Conservation (phyloP, 2,113 vertebrate genomes). For the Limanda limanda region DNA sequence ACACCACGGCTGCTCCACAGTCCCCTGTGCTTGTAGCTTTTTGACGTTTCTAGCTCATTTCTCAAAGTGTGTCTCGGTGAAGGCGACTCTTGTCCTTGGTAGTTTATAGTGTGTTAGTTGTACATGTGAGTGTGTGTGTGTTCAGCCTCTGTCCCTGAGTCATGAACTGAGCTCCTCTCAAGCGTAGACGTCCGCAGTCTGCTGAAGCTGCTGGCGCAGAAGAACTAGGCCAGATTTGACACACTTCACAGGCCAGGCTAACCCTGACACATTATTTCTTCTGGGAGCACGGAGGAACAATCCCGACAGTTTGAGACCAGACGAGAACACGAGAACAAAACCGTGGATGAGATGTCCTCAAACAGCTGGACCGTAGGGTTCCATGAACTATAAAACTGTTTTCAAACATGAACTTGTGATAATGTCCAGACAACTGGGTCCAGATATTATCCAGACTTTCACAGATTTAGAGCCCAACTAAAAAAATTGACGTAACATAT, state of each 20-base stretch:
- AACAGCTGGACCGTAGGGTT: constrained; percentile 11
- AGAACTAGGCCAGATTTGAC: constrained; percentile 84
- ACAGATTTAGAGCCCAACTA: no score
- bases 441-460: no score
- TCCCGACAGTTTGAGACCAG: constrained; percentile 19
- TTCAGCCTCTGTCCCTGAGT: constrained; percentile 60
- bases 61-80: constrained; percentile 20
- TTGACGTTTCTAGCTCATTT: constrained; percentile 29
- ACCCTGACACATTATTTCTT: constrained; percentile 64
- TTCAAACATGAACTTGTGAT: background rate
- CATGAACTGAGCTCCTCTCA: constrained; percentile 68
- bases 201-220: constrained; percentile 74
- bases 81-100: constrained; percentile 13
- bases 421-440: no score
- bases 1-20: background rate
- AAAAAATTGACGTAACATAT: no score
- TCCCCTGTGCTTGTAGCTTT: background rate
- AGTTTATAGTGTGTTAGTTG: background rate
- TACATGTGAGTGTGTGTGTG: constrained; percentile 1
- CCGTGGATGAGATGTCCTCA: constrained; percentile 7
- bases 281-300: constrained; percentile 33
- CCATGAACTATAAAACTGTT: background rate
- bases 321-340: constrained; percentile 1
- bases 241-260: constrained; percentile 77
- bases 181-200: constrained; percentile 66